These are phyloP conservation scores for Copidosoma aretas DNA, from an alignment of 2,888 invertebrate species.

Conservation along the genomic window DNA sequence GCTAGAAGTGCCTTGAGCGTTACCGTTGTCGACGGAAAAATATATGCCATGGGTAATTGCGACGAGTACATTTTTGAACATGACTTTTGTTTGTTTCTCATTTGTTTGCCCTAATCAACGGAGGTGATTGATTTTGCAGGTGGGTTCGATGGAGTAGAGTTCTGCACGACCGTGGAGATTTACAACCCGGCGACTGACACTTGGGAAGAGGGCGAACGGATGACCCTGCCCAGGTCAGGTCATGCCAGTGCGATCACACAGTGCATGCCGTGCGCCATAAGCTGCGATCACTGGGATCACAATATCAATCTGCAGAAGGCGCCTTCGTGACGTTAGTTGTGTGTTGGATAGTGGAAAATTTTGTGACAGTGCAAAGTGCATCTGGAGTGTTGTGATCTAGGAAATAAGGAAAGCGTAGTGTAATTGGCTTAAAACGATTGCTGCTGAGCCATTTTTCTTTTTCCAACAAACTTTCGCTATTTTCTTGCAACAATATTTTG, in stretches of 20 bases:
- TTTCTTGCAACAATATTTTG: no score
- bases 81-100: neutral
- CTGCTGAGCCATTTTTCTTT: no score
- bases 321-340: constrained; percentile 47
- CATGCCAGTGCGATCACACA: constrained; percentile 91
- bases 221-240: constrained; percentile 87
- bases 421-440: no score
- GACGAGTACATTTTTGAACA: neutral
- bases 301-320: constrained; percentile 45
- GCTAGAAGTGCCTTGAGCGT: constrained; percentile 89
- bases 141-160: constrained; percentile 87
- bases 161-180: constrained; percentile 86
- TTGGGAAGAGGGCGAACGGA: constrained; percentile 79
- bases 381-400: no score
- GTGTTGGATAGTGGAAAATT: no score
- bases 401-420: no score
- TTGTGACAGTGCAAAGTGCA: no score
- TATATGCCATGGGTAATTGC: constrained; percentile 83
- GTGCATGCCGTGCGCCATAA: constrained; percentile 68
- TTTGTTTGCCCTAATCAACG: neutral
- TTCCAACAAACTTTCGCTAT: no score
- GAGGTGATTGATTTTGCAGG: constrained; percentile 65
- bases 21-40: constrained; percentile 82
- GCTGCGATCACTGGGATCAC: constrained; percentile 59
- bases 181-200: constrained; percentile 79